Evolutionary conservation across 1,140 invertebrate genomes (phyloP).

Genomic region (Drosophila ercepeae): DNA sequence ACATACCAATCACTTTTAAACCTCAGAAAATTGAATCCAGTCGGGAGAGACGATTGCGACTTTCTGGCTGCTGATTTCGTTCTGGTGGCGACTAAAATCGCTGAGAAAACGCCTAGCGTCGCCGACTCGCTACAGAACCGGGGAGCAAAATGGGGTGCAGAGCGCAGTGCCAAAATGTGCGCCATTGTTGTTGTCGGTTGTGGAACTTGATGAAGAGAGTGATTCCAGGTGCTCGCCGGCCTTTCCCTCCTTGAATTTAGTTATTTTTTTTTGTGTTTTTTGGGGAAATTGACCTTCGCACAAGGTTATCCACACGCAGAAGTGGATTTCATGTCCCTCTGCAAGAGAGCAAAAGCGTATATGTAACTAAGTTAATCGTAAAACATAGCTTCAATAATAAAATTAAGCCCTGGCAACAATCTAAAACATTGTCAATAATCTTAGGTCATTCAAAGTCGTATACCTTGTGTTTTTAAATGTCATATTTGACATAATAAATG

Average conservation of each 20-base stretch:
- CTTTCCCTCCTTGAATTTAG: not conserved
- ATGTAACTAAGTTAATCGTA: not conserved
- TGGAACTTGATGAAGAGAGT: slow-evolving; percentile 9
- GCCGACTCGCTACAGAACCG: not conserved
- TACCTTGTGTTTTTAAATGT: not conserved
- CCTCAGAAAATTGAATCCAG: slow-evolving; percentile 60
- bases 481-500: not conserved
- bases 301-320: slow-evolving; percentile 64
- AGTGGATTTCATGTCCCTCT: slow-evolving; percentile 7
- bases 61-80: slow-evolving; percentile 59
- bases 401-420: not conserved
- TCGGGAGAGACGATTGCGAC: slow-evolving; percentile 41
- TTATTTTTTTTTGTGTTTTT: slow-evolving; percentile 14
- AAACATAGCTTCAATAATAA: not conserved
- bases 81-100: slow-evolving; percentile 49
- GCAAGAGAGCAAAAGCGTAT: slow-evolving; percentile 15
- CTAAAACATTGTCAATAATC: not conserved
- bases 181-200: slow-evolving; percentile 19
- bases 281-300: slow-evolving; percentile 65
- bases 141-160: slow-evolving; percentile 2
- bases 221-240: slow-evolving; percentile 33
- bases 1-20: slow-evolving; percentile 70
- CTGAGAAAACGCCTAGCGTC: slow-evolving; percentile 22
- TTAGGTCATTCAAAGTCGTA: slow-evolving; percentile 19
- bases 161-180: slow-evolving; percentile 8